Base-by-base conservation (phyloP, 2,797 vertebrate genomes). In the Simalia tracyae region DNA sequence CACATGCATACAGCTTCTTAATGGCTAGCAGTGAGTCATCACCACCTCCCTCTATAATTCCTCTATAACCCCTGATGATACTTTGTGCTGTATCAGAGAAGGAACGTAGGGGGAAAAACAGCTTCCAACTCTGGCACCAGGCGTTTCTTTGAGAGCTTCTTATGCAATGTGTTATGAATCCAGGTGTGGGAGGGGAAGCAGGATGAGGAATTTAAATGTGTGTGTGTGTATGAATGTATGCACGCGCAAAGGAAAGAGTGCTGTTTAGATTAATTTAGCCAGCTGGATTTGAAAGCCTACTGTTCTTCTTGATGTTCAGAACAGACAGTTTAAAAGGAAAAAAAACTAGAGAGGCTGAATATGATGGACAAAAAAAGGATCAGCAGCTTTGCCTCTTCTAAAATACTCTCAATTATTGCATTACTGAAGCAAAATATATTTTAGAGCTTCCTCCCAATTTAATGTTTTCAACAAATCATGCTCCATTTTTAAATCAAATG, bases 41-140 rank as follows among this genome's bases (percentile, higher is more conserved):
- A 1, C 66, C 19, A 59, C 89, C 84, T 92, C 84, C 85, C 36
- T 81, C 72, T 81, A 2, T 46, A 81, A 81, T 81, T 24, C 57
- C 84, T 42, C 72, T 28, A 19, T 42, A 90, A 87, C 88, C 89
- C 89, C 66, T 56, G 88, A 61, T 17, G 89, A 86, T 56, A 68
- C 22, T 90, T 92, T 92, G 88, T 92, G 92, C 88, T 56, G 59
- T 68, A 90, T 50, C 10, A 12, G 84, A 86, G 88, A n/a, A 90
- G 66, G 59, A 81, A 90, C 24, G 56, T 6, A 22, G 26, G 15
- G 9, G 14, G 46, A 10, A 1, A 59, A n/a, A 17, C 2, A 22
- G 19, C 66, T 87, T 81, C 89, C 89, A 87, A 6, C 59, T 64
- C 22, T 11, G 81, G 88, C 61, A 72, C 4, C 28, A 31, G 26